Base-by-base conservation (phyloP, 2,797 vertebrate genomes). In the Gobio occitaniae region DNA sequence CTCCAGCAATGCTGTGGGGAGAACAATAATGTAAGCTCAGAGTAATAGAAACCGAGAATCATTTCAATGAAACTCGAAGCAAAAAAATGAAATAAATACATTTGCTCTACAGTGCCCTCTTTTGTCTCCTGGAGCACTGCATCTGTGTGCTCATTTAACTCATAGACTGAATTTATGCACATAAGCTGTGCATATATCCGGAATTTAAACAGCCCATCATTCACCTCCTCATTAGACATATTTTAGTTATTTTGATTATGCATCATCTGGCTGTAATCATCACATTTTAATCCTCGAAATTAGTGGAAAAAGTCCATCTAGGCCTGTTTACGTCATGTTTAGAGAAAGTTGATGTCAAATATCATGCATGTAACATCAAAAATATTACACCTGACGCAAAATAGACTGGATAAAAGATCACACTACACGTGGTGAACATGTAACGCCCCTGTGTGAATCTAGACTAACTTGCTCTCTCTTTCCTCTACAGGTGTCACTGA, bases 401-500 rank as follows among this genome's bases (percentile, higher is more conserved):
- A 80, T 16, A 19, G 19, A 80, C 50, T 54, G 32, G 47, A 25
- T 69, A 17, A 54, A 56, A n/a, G 12, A 56, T 80, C 1, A 25
- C 2, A 7, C 4, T 47, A 29, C 19, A 19, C 21, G 10, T 16
- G 12, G 21, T 5, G 1, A 25, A 25, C 13, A 61, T 78, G 10
- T 44, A 29, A 61, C 47, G 15, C 2, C 15, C 0, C 3, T 79
- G 76, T 47, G 15, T 63, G 6, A 29, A 47, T 78, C 56, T 63
- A 12, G 56, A 78, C 63, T 78, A 10, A 78, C 56, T 50, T 66
- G 21, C 52, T 21, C 59, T 66, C 47, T 89, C 61, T 88, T 56
- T 88, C 61, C 66, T 72, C 77, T 72, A 54, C 59, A 97, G 91
- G 90, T 92, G 87, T 93, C 92, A 88, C 94, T 99, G 88, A 97